Evolutionary conservation across 2,797 vertebrate species (phyloP), one percentile per base, ranked within the genome.

Genomic region (Huso huso): DNA sequence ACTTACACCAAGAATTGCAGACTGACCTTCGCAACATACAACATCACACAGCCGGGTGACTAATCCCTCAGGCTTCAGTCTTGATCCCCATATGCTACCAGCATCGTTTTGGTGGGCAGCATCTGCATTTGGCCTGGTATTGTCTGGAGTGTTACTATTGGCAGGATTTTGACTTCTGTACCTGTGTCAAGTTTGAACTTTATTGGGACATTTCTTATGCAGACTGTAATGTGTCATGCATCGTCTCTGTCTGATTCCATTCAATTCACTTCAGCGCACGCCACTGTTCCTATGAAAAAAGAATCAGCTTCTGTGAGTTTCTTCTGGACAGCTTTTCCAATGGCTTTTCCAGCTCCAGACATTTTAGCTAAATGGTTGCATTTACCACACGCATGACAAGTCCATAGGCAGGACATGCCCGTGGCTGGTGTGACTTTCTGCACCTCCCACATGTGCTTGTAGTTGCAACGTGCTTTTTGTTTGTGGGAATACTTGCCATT

Each of bases 181-280:
- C 60, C 69, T 8, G 66, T 73, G 68, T 68, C 63, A 0, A 70
- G 66, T 6, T 68, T 70, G 52, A 70, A 70, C 12, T 51, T 66
- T 11, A 66, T 53, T 1, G 6, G 0, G 7, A 51, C 1, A 7
- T n/a, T 51, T 67, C 18, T 7, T 48, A 72, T 65, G 5, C 11
- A 67, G 11, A 10, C 18, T 60, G 63, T 69, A 13, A 53, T n/a
- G 7, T 69, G 52, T 61, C 68, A 69, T 10, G 8, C 6, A 13
- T 1, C 69, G 68, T 51, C 62, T n/a, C 48, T 67, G 4, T 6
- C 65, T 7, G 66, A 61, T 8, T n/a, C 1, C 37, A 49, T 7
- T 3, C 2, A 6, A n/a, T 37, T 11, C 10, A 37, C 13, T 9
- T 15, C 49, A 18, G 12, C 7, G 12, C 50, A 7, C 5, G 9